Conservation (phyloP, 2,113 vertebrate genomes). For the Nesospiza acunhae region DNA sequence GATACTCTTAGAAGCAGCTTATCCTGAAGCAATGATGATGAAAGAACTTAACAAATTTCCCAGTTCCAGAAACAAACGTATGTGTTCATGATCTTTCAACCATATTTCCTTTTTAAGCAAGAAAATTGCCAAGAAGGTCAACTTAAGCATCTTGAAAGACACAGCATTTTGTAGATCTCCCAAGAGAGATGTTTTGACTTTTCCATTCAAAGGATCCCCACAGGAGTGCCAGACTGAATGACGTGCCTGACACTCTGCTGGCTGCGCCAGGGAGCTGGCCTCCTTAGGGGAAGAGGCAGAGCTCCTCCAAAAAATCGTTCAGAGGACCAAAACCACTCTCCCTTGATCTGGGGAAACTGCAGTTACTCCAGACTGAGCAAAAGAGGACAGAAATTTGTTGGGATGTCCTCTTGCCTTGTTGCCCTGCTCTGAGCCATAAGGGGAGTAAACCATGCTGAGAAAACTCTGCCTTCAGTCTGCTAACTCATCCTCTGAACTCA, state of each 20-base stretch:
- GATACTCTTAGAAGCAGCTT: background rate
- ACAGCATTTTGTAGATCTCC: background rate
- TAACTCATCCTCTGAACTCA: background rate
- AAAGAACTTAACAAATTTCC: background rate
- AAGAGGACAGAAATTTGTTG: background rate
- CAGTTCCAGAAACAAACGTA: conserved; percentile 9
- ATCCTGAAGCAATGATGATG: background rate
- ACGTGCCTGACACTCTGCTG: rapidly evolving
- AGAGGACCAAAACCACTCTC: background rate
- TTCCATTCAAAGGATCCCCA: background rate
- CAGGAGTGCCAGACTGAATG: background rate
- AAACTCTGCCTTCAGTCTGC: background rate
- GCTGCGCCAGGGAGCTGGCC: background rate
- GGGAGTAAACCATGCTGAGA: background rate
- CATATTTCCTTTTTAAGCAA: background rate
- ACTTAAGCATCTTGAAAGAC: background rate
- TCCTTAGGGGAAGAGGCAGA: background rate
- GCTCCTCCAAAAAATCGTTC: background rate
- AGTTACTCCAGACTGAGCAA: rapidly evolving
- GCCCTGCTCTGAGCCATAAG: background rate
- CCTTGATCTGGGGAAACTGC: background rate
- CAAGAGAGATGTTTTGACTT: background rate
- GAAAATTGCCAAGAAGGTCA: background rate
- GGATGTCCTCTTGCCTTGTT: background rate
- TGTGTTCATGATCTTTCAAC: background rate